phyloP scores from a whole-genome alignment of 2,888 invertebrate genomes.

The Acronicta alni region DNA sequence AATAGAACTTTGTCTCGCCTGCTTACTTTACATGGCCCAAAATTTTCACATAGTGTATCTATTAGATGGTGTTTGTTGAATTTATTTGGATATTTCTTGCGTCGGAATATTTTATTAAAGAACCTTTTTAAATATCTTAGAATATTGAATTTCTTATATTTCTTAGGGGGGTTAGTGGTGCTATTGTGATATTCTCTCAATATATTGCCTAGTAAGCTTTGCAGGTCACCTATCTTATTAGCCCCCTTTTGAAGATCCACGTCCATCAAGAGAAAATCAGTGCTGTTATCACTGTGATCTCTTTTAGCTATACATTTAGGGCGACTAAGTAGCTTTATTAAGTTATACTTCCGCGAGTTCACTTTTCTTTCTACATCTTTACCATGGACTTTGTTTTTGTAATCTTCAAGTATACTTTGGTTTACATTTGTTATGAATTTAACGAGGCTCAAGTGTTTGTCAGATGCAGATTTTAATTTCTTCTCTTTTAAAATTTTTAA shows the following conservation, averaged over 20 bases:
- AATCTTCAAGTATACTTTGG: conserved; percentile 5
- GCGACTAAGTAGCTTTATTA: conserved; percentile 51
- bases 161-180: conserved; percentile 28
- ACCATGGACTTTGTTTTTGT: conserved; percentile 23
- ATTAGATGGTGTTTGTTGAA: conserved; percentile 63
- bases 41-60: conserved; percentile 68
- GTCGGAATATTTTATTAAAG: conserved; percentile 68
- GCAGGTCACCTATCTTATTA: conserved; percentile 44
- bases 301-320: conserved; percentile 36
- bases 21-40: conserved; percentile 66
- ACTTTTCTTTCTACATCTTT: conserved; percentile 48
- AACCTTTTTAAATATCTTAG: conserved; percentile 70
- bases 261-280: too few relatives aligned
- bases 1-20: conserved; percentile 60
- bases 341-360: conserved; percentile 51
- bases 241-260: conserved; percentile 8
- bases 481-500: conserved; percentile 47
- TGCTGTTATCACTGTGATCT: conserved; percentile 10
- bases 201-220: conserved; percentile 49
- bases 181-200: conserved; percentile 49
- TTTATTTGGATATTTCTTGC: conserved; percentile 36
- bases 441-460: conserved; percentile 17
- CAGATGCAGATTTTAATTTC: neutral
- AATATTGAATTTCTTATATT: conserved; percentile 58
- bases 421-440: conserved; percentile 24